Conservation (phyloP, 64 coral and sea anemone species). For the Montipora efflorescens region DNA sequence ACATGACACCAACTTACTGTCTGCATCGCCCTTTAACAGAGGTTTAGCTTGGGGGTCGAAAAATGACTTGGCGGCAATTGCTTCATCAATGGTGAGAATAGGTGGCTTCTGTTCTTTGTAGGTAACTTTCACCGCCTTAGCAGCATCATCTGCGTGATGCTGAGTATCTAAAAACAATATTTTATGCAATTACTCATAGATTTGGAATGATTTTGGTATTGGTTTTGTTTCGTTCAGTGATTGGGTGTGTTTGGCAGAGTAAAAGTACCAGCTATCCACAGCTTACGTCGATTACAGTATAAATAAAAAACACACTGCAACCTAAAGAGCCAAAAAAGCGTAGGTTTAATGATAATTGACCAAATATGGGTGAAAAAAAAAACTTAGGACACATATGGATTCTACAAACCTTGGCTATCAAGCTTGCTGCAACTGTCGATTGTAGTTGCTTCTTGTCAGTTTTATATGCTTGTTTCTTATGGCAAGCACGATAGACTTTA, state of each 20-base stretch:
- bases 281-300: too few relatives aligned
- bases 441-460: too few relatives aligned
- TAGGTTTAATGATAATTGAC: too few relatives aligned
- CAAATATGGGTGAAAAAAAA: too few relatives aligned
- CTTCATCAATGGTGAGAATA: slow-evolving; percentile 76
- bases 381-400: too few relatives aligned
- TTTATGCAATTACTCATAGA: background rate
- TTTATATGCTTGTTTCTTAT: too few relatives aligned
- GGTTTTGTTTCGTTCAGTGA: background rate
- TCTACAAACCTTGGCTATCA: too few relatives aligned
- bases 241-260: background rate
- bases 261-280: too few relatives aligned
- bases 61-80: slow-evolving; percentile 82
- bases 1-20: slow-evolving; percentile 42
- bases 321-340: too few relatives aligned
- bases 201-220: background rate
- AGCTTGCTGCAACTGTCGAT: too few relatives aligned
- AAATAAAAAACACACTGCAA: too few relatives aligned
- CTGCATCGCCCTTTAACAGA: slow-evolving; percentile 73
- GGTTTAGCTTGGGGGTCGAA: slow-evolving; percentile 56
- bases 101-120: slow-evolving; percentile 75
- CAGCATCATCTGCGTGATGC: slow-evolving; percentile 82
- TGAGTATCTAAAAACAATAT: slow-evolving; percentile 66
- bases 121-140: slow-evolving; percentile 68
- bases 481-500: too few relatives aligned